Base-by-base conservation (phyloP, 2,888 invertebrate species). In the Xestobium rufovillosum region DNA sequence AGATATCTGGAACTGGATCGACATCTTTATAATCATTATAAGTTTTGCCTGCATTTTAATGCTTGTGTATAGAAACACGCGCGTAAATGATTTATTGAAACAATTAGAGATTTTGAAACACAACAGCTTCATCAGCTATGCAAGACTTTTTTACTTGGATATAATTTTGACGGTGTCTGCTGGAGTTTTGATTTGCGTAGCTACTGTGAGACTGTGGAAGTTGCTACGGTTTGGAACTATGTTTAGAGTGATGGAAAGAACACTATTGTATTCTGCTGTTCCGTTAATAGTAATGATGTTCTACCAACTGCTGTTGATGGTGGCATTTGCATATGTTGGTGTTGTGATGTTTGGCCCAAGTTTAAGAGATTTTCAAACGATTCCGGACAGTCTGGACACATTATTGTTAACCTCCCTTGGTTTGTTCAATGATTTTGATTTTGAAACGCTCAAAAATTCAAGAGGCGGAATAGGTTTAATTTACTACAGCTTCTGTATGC, bases 201-300 rank as follows among this genome's bases (percentile, higher is more conserved):
- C 57, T 2, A 60, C 57, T 3, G 34, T 58, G 4, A 50, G 58
- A 4, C 34, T 59, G 0, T 60, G 58, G 60, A 56, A 53, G 29
- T 37, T 60, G 26, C 39, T 60, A 11, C 43, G 56, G 40, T 57
- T 55, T 36, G 39, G 54, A 29, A 10, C 45, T 2, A 53, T 57
- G 19, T 54, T 59, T 35, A 45, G 44, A 38, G 38, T 56, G n/a
- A 48, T 50, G 3, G 58, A 59, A 36, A 48, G 48, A 38, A 58
- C 58, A 14, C 38, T 59, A 4, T 4, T 33, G 3, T 33, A 49
- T 3, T 43, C 54, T 1, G 30, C 43, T 1, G 19, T 31, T 6
- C 46, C 53, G 3, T 30, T 57, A 10, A 30, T 52, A 3, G 47
- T 48, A 10, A 28, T 55, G 14, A 36, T 49, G 16, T 13, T 53